Evolutionary conservation across 2,888 invertebrate species (phyloP).

Genomic region (Calliopum simillimum): DNA sequence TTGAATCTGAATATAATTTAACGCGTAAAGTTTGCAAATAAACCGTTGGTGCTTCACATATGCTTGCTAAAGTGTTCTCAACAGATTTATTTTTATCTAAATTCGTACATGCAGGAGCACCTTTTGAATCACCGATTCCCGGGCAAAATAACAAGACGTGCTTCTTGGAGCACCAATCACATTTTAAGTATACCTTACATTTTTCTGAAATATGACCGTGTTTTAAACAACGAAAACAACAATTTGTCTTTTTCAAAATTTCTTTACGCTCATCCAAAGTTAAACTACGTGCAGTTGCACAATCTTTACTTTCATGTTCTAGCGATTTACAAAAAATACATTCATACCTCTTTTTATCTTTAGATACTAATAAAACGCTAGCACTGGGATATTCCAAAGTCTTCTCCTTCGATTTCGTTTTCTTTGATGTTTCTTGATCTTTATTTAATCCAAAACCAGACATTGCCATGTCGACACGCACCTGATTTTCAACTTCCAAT

Average conservation of each 20-base stretch:
- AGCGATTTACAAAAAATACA: neutral
- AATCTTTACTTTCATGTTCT: neutral
- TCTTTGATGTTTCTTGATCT: neutral
- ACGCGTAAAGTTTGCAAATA: neutral
- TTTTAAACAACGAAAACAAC: neutral
- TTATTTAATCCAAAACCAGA: neutral
- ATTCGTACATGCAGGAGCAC: neutral
- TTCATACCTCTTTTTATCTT: neutral
- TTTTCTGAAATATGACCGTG: neutral
- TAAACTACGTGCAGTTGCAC: neutral
- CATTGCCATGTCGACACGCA: neutral
- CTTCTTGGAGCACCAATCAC: conserved; percentile 1
- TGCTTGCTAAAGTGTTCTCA: neutral
- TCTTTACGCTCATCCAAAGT: neutral
- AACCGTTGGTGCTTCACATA: neutral
- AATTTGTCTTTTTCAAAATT: neutral
- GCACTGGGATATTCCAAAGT: neutral
- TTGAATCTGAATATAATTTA: neutral
- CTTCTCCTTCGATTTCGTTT: neutral
- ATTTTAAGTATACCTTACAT: conserved; percentile 3
- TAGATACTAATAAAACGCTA: neutral
- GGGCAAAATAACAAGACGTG: neutral
- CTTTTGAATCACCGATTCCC: neutral
- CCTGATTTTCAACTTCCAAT: neutral
- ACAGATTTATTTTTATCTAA: neutral